phyloP scores from a whole-genome alignment of 2,797 vertebrate genomes.

The Smutsia temminckii region DNA sequence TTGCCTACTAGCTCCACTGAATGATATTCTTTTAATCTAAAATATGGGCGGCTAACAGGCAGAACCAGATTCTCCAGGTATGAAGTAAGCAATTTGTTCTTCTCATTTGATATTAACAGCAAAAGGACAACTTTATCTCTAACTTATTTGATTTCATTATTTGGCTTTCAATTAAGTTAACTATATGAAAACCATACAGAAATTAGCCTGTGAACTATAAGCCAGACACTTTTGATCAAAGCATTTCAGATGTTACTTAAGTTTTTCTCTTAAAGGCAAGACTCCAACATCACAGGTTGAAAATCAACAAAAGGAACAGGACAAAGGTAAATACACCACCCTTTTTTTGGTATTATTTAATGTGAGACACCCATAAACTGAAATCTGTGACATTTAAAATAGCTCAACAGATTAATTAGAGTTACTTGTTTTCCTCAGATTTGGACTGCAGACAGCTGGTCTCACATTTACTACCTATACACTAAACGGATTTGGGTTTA shows the following conservation, averaged over 20 bases:
- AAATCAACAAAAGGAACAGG: slow-evolving; percentile 55
- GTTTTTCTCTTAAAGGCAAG: slow-evolving; percentile 62
- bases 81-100: slow-evolving; percentile 81
- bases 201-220: slow-evolving; percentile 65
- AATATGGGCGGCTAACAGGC: slow-evolving; percentile 87
- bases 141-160: slow-evolving; percentile 61
- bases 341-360: slow-evolving; percentile 54
- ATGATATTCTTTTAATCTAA: slow-evolving; percentile 82
- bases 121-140: slow-evolving; percentile 76
- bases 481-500: neutral
- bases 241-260: slow-evolving; percentile 50
- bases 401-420: neutral
- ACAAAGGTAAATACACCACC: slow-evolving; percentile 79
- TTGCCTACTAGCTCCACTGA: slow-evolving; percentile 75
- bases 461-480: neutral
- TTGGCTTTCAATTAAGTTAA: slow-evolving; percentile 68
- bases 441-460: neutral
- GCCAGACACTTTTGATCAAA: slow-evolving; percentile 10
- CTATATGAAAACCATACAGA: slow-evolving; percentile 69
- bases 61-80: slow-evolving; percentile 88
- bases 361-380: neutral
- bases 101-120: slow-evolving; percentile 66
- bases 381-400: slow-evolving; percentile 46
- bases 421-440: slow-evolving; percentile 40
- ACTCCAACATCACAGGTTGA: slow-evolving; percentile 59